These are phyloP conservation scores for Rhizoglyphus robini DNA, from an alignment of 1,140 invertebrate genomes.

Conservation along the genomic window DNA sequence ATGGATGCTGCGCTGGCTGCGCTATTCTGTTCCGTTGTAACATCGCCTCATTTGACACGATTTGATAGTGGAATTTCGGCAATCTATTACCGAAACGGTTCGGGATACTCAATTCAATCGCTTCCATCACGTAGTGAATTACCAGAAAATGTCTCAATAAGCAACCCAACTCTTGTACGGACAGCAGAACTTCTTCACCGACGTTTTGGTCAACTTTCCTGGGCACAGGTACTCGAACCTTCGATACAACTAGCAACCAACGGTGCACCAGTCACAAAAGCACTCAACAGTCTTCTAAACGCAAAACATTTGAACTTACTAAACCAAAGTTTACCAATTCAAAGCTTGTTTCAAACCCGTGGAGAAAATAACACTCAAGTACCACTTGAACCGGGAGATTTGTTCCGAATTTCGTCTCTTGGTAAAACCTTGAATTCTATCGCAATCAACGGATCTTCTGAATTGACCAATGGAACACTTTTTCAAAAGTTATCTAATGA, in stretches of 20 bases:
- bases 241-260: neutral
- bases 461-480: neutral
- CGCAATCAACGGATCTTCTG: neutral
- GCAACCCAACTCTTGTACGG: neutral
- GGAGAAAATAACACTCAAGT: neutral
- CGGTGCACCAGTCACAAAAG: neutral
- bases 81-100: neutral
- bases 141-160: neutral
- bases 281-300: neutral
- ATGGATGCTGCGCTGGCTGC: constrained; percentile 17
- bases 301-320: neutral
- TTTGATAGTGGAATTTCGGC: neutral
- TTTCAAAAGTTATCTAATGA: neutral
- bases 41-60: constrained; percentile 21
- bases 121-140: neutral
- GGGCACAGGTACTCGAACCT: neutral
- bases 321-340: neutral
- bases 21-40: constrained; percentile 20
- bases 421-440: neutral
- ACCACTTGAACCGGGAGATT: neutral
- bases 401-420: neutral
- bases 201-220: neutral
- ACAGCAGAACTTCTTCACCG: neutral
- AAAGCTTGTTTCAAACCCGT: neutral
- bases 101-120: neutral